Percentiles rank a stretch among this genome's conserved stretches.
These are phyloP conservation scores for Cheilosia grossa DNA, from an alignment of 2,888 invertebrate species.

Conservation along the genomic window DNA sequence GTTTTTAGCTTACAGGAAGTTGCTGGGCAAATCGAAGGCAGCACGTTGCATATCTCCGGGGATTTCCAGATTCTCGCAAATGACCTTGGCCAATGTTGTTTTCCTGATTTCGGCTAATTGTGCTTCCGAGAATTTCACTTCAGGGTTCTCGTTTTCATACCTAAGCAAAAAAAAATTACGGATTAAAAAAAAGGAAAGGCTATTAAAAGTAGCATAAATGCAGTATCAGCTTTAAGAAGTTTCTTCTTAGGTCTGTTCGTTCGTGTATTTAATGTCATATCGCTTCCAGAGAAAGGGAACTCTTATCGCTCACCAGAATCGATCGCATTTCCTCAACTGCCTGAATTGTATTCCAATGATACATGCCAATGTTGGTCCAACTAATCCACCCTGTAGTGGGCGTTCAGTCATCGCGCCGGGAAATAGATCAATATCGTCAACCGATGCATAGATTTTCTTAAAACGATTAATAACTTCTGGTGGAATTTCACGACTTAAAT, in stretches of 20 bases:
- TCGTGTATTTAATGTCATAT: too few species aligned
- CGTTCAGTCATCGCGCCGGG: slow-evolving; percentile 96
- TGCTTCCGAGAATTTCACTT: slow-evolving; percentile 91
- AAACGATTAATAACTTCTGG: slow-evolving; percentile 91
- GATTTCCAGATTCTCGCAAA: slow-evolving; percentile 95
- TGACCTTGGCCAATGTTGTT: slow-evolving; percentile 91
- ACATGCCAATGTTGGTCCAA: slow-evolving; percentile 97
- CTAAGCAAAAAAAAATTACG: slow-evolving; percentile 80
- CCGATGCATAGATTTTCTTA: slow-evolving; percentile 92
- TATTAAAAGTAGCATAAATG: background rate
- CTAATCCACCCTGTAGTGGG: slow-evolving; percentile 93
- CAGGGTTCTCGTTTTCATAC: slow-evolving; percentile 94
- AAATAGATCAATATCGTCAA: slow-evolving; percentile 98
- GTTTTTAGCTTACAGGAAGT: slow-evolving; percentile 88
- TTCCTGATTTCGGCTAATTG: slow-evolving; percentile 95
- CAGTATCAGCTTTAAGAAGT: too few species aligned
- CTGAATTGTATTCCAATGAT: slow-evolving; percentile 97
- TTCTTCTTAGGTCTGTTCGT: too few species aligned
- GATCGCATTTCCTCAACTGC: slow-evolving; percentile 94
- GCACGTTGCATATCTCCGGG: slow-evolving; percentile 94
- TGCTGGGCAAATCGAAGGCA: slow-evolving; percentile 94
- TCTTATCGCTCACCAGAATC: slow-evolving; percentile 88
- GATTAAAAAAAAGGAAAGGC: background rate
- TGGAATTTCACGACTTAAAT: slow-evolving; percentile 93
- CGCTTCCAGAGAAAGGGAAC: too few species aligned